Conservation (phyloP, 2,113 vertebrate genomes). For the Calidris pugnax region DNA sequence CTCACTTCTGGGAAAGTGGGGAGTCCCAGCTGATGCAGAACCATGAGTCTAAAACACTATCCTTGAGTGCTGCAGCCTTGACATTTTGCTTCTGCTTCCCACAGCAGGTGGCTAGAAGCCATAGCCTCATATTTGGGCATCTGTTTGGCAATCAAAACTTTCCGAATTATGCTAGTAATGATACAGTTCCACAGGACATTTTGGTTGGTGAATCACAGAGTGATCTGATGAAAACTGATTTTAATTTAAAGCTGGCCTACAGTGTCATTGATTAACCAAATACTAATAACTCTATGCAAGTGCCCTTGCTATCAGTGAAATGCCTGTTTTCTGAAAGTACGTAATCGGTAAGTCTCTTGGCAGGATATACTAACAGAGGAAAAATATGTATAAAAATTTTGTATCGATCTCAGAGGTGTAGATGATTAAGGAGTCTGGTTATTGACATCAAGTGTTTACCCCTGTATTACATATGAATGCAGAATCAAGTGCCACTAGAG, state of each 20-base stretch:
- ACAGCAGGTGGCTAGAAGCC: background rate
- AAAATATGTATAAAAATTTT: background rate
- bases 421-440: background rate
- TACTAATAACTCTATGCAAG: background rate
- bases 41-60: background rate
- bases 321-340: background rate
- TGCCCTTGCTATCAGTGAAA: background rate
- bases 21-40: background rate
- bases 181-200: background rate
- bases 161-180: background rate
- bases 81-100: background rate
- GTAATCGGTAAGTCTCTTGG: background rate
- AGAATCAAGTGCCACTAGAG: background rate
- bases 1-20: accelerated
- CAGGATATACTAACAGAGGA: background rate
- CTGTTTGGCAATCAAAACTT: background rate
- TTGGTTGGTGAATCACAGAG: background rate
- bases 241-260: background rate
- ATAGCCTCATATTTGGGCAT: background rate
- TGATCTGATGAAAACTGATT: background rate
- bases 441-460: background rate
- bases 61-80: background rate
- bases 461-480: background rate
- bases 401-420: background rate
- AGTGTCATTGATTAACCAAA: background rate